These are phyloP conservation scores for Melanostoma mellinum DNA, from an alignment of 2,888 invertebrate species.

Conservation along the genomic window DNA sequence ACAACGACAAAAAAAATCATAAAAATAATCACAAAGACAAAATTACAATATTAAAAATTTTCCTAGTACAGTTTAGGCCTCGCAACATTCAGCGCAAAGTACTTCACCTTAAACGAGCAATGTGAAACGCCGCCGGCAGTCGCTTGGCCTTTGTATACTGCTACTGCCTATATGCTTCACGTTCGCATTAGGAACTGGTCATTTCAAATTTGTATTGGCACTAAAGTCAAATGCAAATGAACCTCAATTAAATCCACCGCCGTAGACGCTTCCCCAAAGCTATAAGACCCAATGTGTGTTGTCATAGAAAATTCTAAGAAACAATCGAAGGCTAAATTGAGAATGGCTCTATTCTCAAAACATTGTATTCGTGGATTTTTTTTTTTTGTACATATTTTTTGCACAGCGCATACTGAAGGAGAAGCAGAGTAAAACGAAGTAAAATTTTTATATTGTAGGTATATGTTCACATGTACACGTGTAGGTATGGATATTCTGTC, in stretches of 20 bases:
- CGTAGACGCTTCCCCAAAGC: slow-evolving; percentile 16
- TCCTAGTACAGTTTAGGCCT: too few relatives aligned
- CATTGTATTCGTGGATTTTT: slow-evolving; percentile 11
- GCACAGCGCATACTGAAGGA: not conserved
- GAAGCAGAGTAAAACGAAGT: slow-evolving; percentile 5
- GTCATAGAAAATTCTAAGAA: slow-evolving; percentile 68
- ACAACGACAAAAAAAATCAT: too few relatives aligned
- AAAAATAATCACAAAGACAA: too few relatives aligned
- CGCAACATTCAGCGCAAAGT: too few relatives aligned
- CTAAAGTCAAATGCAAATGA: slow-evolving; percentile 66
- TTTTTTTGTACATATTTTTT: slow-evolving; percentile 8
- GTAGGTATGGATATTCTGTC: too few relatives aligned
- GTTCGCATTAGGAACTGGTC: slow-evolving; percentile 21
- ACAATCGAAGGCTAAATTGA: slow-evolving; percentile 68
- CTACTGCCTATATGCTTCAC: too few relatives aligned
- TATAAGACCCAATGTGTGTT: slow-evolving; percentile 41
- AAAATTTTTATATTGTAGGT: not conserved
- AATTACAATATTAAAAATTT: too few relatives aligned
- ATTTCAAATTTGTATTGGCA: slow-evolving; percentile 50
- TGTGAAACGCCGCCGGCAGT: too few relatives aligned
- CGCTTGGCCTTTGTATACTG: too few relatives aligned
- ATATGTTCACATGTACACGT: too few relatives aligned
- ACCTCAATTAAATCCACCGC: slow-evolving; percentile 61
- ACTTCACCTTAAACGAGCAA: too few relatives aligned
- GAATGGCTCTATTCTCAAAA: slow-evolving; percentile 50